Evolutionary conservation across 2,888 invertebrate genomes (phyloP), one percentile per base, ranked within the genome.

Genomic region (Drosophila dives): DNA sequence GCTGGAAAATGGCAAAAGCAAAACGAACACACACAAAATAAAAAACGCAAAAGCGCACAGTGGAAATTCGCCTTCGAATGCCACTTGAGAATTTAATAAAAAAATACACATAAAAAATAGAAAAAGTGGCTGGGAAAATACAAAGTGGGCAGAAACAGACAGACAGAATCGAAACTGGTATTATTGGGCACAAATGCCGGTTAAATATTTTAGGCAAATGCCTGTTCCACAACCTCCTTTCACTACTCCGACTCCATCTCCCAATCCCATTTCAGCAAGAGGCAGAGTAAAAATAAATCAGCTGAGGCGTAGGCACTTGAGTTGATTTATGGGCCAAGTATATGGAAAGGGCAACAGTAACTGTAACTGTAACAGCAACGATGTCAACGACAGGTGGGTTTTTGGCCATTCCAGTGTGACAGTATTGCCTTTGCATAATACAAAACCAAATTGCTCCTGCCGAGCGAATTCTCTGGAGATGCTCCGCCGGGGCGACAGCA

Each of bases 271-370:
- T 42, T 12, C 45, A 15, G 4, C n/a, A 23, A 26, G 40, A 50
- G 62, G 62, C 63, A 71, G 72, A 54, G 72, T 61, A 81, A 81
- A 80, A 83, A 84, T 89, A 86, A 86, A 89, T 89, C 87, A 86
- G 84, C 87, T 89, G 84, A 85, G 89, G 89, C 87, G 84, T 84
- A 89, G 90, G 86, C 90, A 83, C 86, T 87, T 88, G 76, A 90
- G 83, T 90, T 87, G 86, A 87, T 87, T 87, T 87, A 87, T 87
- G 80, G 64, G 62, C 76, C 77, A 72, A 72, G 67, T 72, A 76
- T 64, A 80, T 72, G 89, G 80, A 75, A 81, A 69, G 42, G 50
- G 55, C 72, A 71, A 33, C 49, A 54, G 1, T 34, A 34, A 33
- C 2, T 34, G 23, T 17, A 38, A 26, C 26, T 38, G 49, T 5